Percentiles rank a stretch among this genome's conserved stretches.
These are phyloP conservation scores for Octomys mimax DNA, from an alignment of 2,797 vertebrate species.

Conservation along the genomic window DNA sequence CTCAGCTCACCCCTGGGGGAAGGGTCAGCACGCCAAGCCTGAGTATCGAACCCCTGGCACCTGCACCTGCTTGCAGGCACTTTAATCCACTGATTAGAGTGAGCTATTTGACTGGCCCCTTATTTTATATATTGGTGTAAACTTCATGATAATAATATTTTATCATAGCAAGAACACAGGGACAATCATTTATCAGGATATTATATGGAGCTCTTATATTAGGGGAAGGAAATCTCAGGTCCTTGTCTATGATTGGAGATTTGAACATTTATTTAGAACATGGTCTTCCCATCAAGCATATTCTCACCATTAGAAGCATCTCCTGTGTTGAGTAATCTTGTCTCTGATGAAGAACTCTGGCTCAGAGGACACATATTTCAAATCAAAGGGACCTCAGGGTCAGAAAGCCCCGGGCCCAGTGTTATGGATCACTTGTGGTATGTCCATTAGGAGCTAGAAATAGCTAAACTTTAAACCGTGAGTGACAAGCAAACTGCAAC, in stretches of 20 bases:
- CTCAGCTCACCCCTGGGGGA: too few species aligned
- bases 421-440: conserved; percentile 5
- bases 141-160: conserved; percentile 2
- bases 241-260: background rate
- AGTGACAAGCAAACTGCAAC: conserved; percentile 56
- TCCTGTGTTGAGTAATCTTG: background rate
- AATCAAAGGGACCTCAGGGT: background rate
- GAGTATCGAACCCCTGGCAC: too few species aligned
- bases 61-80: too few species aligned
- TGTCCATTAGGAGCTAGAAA: conserved; percentile 69
- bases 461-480: conserved; percentile 33
- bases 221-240: background rate
- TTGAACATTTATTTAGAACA: background rate
- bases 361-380: background rate
- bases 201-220: background rate
- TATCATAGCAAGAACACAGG: background rate
- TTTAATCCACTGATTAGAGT: too few species aligned
- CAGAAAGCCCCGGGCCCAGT: conserved; percentile 44
- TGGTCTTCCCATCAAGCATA: background rate
- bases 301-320: background rate
- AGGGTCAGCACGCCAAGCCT: too few species aligned
- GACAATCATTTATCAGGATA: background rate
- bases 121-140: background rate
- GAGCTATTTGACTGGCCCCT: too few species aligned
- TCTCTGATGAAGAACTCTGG: background rate